Evolutionary conservation across 1,140 invertebrate genomes (phyloP).

Genomic region (Drosophila pruinosa): DNA sequence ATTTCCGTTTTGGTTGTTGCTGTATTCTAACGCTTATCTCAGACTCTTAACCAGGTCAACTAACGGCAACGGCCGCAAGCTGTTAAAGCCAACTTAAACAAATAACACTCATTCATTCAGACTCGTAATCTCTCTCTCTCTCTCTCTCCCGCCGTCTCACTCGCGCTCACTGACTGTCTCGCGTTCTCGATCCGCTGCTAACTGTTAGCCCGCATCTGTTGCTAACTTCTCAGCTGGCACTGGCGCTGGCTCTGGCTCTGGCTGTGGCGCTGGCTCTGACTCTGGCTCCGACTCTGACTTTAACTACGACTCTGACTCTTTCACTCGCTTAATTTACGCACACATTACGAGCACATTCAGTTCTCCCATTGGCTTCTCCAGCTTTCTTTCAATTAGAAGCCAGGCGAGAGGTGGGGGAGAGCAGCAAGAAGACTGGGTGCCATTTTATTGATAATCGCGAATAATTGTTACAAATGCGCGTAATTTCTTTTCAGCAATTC

Average conservation of each 20-base stretch:
- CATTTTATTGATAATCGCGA: constrained; percentile 60
- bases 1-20: constrained; percentile 48
- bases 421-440: not conserved
- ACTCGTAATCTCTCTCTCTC: constrained; percentile 25
- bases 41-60: constrained; percentile 71
- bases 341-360: constrained; percentile 36
- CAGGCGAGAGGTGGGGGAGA: not conserved
- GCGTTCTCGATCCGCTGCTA: not conserved
- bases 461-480: constrained; percentile 68
- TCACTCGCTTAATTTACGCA: constrained; percentile 47
- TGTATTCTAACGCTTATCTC: constrained; percentile 56
- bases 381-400: constrained; percentile 55
- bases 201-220: not conserved
- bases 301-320: not conserved
- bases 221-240: not conserved
- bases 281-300: too few relatives aligned
- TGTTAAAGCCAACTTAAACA: constrained; percentile 76
- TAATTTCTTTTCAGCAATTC: constrained; percentile 32
- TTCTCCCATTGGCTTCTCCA: constrained; percentile 33
- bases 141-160: constrained; percentile 1
- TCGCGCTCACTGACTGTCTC: not conserved
- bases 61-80: constrained; percentile 74
- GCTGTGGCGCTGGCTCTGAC: too few relatives aligned
- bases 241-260: not conserved
- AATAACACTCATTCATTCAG: constrained; percentile 68